Evolutionary conservation across 2,888 invertebrate genomes (phyloP).

Genomic region (Odontothrips loti): DNA sequence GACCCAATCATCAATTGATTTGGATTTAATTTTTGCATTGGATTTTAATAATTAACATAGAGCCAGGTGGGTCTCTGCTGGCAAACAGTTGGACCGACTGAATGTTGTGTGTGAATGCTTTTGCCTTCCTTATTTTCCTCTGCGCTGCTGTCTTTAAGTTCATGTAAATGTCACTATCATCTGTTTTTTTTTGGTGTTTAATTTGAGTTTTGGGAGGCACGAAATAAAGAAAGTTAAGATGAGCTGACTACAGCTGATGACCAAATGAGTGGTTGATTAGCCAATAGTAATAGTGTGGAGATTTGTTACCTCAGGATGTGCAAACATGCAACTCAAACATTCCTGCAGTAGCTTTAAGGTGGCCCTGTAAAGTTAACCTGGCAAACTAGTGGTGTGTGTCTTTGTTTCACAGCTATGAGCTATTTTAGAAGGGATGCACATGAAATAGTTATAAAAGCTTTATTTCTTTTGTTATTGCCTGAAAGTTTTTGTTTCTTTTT

Average conservation of each 20-base stretch:
- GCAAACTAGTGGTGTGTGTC: not conserved
- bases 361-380: slow-evolving; percentile 22
- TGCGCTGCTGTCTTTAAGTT: not conserved
- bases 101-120: not conserved
- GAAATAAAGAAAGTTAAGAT: not conserved
- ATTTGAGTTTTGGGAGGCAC: not conserved
- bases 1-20: not conserved
- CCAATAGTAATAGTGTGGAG: not conserved
- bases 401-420: slow-evolving; percentile 8
- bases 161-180: slow-evolving; percentile 4
- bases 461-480: slow-evolving; percentile 25
- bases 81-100: not conserved
- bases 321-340: slow-evolving; percentile 3
- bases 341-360: slow-evolving; percentile 20
- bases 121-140: not conserved
- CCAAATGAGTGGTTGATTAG: not conserved
- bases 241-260: not conserved
- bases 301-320: slow-evolving; percentile 9
- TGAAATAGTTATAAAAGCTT: slow-evolving; percentile 7
- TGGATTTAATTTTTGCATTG: too few relatives aligned
- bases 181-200: not conserved
- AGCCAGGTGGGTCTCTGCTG: not conserved
- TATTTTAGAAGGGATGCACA: slow-evolving; percentile 6
- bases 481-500: not conserved
- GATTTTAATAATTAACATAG: not conserved